Evolutionary conservation across 2,797 vertebrate genomes (phyloP).

Genomic region (Fistularia tabacaria): DNA sequence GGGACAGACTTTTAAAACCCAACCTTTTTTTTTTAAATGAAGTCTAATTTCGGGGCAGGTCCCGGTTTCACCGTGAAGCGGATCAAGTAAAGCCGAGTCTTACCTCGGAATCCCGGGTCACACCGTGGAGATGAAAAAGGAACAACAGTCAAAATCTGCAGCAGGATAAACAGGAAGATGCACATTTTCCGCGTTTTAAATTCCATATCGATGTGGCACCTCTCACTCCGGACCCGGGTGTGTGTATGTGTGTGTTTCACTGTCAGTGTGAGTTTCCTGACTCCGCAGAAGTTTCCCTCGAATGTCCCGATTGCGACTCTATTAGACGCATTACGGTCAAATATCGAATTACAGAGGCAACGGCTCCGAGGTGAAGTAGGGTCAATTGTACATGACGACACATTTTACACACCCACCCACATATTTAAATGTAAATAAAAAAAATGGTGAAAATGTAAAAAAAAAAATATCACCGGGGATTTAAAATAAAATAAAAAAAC

Average conservation of each 20-base stretch:
- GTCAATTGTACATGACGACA: background rate
- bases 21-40: too few relatives aligned
- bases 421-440: too few relatives aligned
- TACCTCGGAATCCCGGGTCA: slow-evolving; percentile 76
- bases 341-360: slow-evolving; percentile 63
- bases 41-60: background rate
- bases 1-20: too few relatives aligned
- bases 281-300: slow-evolving; percentile 34
- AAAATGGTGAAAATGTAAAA: too few relatives aligned
- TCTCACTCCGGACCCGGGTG: slow-evolving; percentile 27
- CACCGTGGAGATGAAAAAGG: slow-evolving; percentile 65
- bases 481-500: too few relatives aligned
- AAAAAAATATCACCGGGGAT: too few relatives aligned
- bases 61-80: background rate
- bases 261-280: slow-evolving; percentile 4
- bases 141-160: slow-evolving; percentile 48
- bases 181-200: slow-evolving; percentile 34
- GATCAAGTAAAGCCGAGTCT: slow-evolving; percentile 16
- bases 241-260: slow-evolving; percentile 3
- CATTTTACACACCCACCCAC: too few relatives aligned
- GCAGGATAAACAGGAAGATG: slow-evolving; percentile 55
- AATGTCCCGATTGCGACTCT: slow-evolving; percentile 36
- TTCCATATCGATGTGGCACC: slow-evolving; percentile 60
- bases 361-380: slow-evolving; percentile 21
- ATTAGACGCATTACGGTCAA: slow-evolving; percentile 63